Conservation (phyloP, 2,113 vertebrate genomes). For the Aegotheles bennettii region DNA sequence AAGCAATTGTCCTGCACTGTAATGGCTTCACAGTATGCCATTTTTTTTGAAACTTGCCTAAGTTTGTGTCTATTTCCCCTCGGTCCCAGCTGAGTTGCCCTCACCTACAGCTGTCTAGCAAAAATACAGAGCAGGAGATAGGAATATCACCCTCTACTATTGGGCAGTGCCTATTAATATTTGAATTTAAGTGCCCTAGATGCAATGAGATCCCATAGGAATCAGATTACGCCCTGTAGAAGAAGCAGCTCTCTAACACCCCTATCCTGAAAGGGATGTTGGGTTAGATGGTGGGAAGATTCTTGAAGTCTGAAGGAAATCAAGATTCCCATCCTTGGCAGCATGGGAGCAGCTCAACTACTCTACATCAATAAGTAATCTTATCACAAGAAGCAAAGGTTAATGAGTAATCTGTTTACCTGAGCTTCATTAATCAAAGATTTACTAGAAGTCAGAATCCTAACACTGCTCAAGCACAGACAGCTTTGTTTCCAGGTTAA, state of each 20-base stretch:
- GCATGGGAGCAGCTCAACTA: not conserved
- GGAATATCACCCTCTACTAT: accelerated
- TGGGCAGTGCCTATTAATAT: not conserved
- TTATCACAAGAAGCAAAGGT: slow-evolving; percentile 64
- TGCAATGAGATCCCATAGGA: not conserved
- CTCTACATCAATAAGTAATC: slow-evolving; percentile 60
- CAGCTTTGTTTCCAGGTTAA: slow-evolving; percentile 39
- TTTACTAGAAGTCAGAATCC: slow-evolving; percentile 49
- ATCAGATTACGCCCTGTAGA: not conserved
- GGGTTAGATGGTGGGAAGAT: not conserved
- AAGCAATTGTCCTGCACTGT: not conserved
- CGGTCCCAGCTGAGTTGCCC: not conserved
- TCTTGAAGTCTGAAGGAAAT: not conserved
- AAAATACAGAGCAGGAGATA: not conserved
- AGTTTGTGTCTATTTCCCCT: not conserved
- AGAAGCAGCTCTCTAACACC: not conserved
- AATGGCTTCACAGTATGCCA: not conserved
- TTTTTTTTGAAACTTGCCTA: not conserved
- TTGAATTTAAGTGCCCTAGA: not conserved
- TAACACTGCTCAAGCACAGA: not conserved
- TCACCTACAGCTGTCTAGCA: not conserved
- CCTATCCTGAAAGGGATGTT: not conserved
- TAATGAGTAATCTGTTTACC: slow-evolving; percentile 70
- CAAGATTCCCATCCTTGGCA: not conserved
- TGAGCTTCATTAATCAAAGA: slow-evolving; percentile 66